A percentile compares a stretch with the other conserved stretches of the same genome.
These are phyloP conservation scores for Buceros bicornis DNA, from an alignment of 2,797 vertebrate species.

Conservation along the genomic window DNA sequence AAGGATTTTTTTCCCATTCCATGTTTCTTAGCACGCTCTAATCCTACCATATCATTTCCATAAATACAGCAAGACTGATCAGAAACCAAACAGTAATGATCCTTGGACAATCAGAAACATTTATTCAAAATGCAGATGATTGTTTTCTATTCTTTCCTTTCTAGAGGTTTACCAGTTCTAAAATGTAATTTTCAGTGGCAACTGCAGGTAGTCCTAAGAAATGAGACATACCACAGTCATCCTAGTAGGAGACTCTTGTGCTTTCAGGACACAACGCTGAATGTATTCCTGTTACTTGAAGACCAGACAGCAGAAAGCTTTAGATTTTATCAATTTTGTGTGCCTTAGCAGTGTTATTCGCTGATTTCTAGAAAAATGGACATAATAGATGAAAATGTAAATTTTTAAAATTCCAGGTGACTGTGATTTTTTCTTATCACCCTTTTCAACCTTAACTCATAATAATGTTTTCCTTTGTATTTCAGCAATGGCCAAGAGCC, in stretches of 20 bases:
- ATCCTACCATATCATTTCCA: not conserved
- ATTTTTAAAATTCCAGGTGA: constrained; percentile 25
- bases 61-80: not conserved
- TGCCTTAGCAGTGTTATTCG: constrained; percentile 54
- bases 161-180: constrained; percentile 52
- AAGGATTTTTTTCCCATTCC: not conserved
- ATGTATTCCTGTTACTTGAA: constrained; percentile 67
- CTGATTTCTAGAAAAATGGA: constrained; percentile 32
- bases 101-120: not conserved
- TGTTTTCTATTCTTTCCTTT: constrained; percentile 61
- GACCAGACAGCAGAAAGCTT: constrained; percentile 40
- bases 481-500: not conserved
- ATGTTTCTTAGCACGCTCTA: not conserved
- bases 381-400: not conserved
- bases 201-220: constrained; percentile 65
- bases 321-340: constrained; percentile 34
- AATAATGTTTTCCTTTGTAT: constrained; percentile 48
- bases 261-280: constrained; percentile 53
- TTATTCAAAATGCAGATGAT: constrained; percentile 1
- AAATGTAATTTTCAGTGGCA: constrained; percentile 66
- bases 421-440: not conserved
- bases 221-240: constrained; percentile 19
- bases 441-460: constrained; percentile 13
- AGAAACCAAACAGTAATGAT: not conserved
- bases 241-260: not conserved